Conservation (phyloP, 2,797 vertebrate species). For the Dryobates pubescens region DNA sequence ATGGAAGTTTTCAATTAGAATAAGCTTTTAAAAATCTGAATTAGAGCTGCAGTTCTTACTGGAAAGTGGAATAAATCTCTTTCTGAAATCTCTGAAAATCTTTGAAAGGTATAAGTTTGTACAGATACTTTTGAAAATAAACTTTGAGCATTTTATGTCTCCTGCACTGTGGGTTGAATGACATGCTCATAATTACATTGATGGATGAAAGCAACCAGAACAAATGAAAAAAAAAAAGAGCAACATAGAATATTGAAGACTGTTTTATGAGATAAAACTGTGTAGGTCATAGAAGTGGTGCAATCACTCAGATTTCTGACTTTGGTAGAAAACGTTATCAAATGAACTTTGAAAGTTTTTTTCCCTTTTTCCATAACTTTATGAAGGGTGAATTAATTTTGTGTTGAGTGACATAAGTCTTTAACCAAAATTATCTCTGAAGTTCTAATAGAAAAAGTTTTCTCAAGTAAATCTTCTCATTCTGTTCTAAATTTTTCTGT, state of each 20-base stretch:
- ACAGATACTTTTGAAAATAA: background rate
- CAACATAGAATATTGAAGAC: background rate
- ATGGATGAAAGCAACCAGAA: slow-evolving; percentile 23
- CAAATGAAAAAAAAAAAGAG: background rate
- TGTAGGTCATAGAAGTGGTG: background rate
- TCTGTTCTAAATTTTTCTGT: slow-evolving; percentile 64
- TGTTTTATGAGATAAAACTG: background rate
- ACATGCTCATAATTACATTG: background rate
- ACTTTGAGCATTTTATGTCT: background rate
- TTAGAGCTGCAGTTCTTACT: background rate
- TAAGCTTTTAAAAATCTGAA: background rate
- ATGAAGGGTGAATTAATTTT: background rate
- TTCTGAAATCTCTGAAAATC: background rate
- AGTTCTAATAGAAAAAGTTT: background rate
- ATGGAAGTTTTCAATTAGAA: background rate
- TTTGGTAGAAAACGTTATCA: slow-evolving; percentile 4
- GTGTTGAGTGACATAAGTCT: background rate
- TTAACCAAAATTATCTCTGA: background rate
- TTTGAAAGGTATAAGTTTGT: background rate
- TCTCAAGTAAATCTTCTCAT: slow-evolving; percentile 27
- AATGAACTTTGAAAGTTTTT: background rate
- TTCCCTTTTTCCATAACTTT: background rate
- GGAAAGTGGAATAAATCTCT: background rate
- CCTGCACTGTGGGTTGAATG: background rate
- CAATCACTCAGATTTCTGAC: background rate